These are phyloP conservation scores for Panagrolaimus sp. DNA, from an alignment of 1,140 invertebrate species.

Conservation along the genomic window DNA sequence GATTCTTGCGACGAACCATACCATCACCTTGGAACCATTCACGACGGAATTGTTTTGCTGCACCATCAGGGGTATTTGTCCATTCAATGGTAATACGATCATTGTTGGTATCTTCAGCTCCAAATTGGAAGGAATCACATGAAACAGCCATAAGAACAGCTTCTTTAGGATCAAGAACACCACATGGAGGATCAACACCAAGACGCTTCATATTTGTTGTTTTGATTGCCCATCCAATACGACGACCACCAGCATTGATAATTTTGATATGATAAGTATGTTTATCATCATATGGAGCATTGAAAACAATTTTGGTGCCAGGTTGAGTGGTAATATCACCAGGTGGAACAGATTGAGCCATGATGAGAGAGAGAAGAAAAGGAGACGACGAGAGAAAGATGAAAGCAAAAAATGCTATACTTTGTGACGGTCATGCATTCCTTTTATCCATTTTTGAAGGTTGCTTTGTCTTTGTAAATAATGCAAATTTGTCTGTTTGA, in stretches of 20 bases:
- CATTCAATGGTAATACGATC: slow-evolving; percentile 46
- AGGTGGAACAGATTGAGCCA: too few species aligned
- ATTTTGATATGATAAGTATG: slow-evolving; percentile 3
- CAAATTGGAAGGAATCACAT: slow-evolving; percentile 40
- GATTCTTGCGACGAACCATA: slow-evolving; percentile 46
- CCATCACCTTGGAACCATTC: slow-evolving; percentile 47
- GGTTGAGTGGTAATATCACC: too few species aligned
- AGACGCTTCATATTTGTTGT: slow-evolving; percentile 38
- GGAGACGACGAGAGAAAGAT: too few species aligned
- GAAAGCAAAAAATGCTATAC: too few species aligned
- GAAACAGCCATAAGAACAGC: slow-evolving; percentile 35
- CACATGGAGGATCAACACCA: slow-evolving; percentile 32
- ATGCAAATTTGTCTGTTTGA: too few species aligned
- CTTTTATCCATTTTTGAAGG: too few species aligned
- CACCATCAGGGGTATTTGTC: slow-evolving; percentile 41
- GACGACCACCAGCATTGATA: slow-evolving; percentile 35
- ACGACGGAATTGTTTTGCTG: slow-evolving; percentile 38
- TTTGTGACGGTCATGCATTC: too few species aligned
- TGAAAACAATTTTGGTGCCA: too few species aligned
- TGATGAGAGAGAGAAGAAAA: too few species aligned
- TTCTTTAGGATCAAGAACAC: slow-evolving; percentile 44
- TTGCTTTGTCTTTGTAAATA: too few species aligned
- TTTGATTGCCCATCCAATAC: slow-evolving; percentile 45
- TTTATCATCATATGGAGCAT: too few species aligned
- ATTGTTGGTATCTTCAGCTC: slow-evolving; percentile 43